Evolutionary conservation across 2,113 vertebrate genomes (phyloP).

Genomic region (Hyla sarda): DNA sequence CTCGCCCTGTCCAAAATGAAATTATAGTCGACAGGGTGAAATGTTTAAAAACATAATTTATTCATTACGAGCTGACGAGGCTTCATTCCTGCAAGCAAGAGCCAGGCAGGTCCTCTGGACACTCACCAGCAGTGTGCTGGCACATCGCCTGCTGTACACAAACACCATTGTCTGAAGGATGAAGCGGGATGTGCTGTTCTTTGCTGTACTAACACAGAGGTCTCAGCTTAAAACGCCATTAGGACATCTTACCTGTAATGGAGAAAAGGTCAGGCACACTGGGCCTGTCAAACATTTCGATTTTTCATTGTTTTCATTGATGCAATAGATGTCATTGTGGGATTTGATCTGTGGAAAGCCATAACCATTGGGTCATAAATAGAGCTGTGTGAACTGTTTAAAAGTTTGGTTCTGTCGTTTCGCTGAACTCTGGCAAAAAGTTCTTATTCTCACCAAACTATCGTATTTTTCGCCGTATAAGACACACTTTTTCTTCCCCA

Average conservation of each 20-base stretch:
- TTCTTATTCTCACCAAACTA: no score
- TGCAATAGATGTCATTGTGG: not conserved
- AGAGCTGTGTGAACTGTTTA: no score
- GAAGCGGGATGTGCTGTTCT: constrained; percentile 55
- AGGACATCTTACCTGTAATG: constrained; percentile 18
- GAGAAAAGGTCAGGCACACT: constrained; percentile 3
- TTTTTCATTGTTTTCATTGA: not conserved
- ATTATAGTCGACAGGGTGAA: constrained; percentile 60
- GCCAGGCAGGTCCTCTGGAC: constrained; percentile 59
- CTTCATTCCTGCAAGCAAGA: constrained; percentile 56
- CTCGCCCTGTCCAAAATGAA: constrained; percentile 59
- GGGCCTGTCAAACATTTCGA: not conserved
- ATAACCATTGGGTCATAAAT: not conserved
- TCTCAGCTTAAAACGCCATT: constrained; percentile 17
- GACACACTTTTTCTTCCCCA: no score
- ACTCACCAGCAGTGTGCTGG: constrained; percentile 55
- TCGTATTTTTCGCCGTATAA: no score
- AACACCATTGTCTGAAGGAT: constrained; percentile 58
- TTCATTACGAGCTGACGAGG: constrained; percentile 59
- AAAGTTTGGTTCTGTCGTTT: no score
- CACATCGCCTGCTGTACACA: constrained; percentile 45
- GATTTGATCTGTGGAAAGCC: not conserved
- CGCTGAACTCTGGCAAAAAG: no score
- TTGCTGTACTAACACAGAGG: constrained; percentile 44
- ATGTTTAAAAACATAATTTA: constrained; percentile 61